Conservation (phyloP, 2,888 invertebrate species). For the Caenorhabditis doughertyi region DNA sequence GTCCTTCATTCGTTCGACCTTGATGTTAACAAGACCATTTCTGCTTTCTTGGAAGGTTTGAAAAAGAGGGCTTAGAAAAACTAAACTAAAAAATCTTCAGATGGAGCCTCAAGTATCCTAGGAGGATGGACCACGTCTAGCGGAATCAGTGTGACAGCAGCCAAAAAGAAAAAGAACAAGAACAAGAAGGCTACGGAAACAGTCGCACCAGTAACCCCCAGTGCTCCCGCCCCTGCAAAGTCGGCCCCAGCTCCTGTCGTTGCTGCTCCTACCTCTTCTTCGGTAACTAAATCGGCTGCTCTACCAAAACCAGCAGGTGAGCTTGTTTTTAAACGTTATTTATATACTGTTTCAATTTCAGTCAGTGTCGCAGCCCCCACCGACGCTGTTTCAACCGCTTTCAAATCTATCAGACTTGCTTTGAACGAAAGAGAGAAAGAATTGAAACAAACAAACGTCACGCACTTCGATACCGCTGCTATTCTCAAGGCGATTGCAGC, state of each 20-base stretch:
- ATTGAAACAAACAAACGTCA: constrained; percentile 47
- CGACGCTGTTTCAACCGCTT: constrained; percentile 49
- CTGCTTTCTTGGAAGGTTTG: constrained; percentile 84
- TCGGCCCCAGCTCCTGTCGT: constrained; percentile 43
- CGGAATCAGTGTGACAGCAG: constrained; percentile 61
- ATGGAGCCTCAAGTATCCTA: constrained; percentile 77
- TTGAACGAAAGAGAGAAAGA: constrained; percentile 73
- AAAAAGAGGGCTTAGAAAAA: background rate
- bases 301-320: constrained; percentile 40
- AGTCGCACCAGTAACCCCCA: constrained; percentile 16
- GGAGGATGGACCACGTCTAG: constrained; percentile 79
- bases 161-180: constrained; percentile 77
- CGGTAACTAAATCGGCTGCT: constrained; percentile 60
- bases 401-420: constrained; percentile 54
- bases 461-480: constrained; percentile 43
- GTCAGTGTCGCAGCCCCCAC: constrained; percentile 41
- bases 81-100: constrained; percentile 46
- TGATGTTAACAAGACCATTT: constrained; percentile 84
- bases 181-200: constrained; percentile 64
- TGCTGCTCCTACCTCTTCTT: constrained; percentile 55
- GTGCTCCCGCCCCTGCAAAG: constrained; percentile 43
- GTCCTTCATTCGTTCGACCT: constrained; percentile 84
- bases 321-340: background rate
- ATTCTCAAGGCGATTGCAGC: constrained; percentile 50
- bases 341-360: background rate